Conservation (phyloP, 2,113 vertebrate species). For the Eolophus roseicapilla region DNA sequence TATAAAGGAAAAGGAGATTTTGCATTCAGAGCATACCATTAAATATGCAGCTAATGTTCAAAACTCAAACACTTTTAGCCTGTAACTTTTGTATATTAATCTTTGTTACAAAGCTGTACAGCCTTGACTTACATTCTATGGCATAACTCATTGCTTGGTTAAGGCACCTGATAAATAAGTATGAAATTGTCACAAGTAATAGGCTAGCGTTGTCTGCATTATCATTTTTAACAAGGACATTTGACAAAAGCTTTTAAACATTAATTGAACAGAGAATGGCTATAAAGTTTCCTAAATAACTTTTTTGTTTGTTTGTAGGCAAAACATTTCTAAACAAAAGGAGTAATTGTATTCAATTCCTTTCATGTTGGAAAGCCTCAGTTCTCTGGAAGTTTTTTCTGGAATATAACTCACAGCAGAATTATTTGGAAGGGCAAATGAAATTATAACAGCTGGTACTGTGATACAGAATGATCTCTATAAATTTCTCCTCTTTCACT, state of each 20-base stretch:
- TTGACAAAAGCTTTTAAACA: background rate
- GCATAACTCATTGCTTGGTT: background rate
- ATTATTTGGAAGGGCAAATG: background rate
- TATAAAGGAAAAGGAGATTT: background rate
- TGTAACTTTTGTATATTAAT: conserved; percentile 12
- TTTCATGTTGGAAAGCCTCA: background rate
- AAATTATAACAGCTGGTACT: background rate
- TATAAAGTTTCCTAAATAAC: background rate
- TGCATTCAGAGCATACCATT: background rate
- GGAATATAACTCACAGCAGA: background rate
- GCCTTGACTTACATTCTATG: background rate
- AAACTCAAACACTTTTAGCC: background rate
- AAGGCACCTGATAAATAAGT: background rate
- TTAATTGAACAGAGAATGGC: background rate
- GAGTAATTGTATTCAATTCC: background rate
- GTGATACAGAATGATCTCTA: background rate
- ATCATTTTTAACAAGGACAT: background rate
- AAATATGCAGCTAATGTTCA: background rate
- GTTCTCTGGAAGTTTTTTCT: background rate
- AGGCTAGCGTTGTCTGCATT: background rate
- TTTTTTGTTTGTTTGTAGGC: background rate
- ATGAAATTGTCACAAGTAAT: background rate
- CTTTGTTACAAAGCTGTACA: background rate
- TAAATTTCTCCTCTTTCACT: background rate
- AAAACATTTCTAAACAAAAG: background rate